Percentiles rank a stretch among this genome's conserved stretches.
phyloP scores from a whole-genome alignment of 2,113 vertebrate genomes.

The Campylomormyrus tamandua region DNA sequence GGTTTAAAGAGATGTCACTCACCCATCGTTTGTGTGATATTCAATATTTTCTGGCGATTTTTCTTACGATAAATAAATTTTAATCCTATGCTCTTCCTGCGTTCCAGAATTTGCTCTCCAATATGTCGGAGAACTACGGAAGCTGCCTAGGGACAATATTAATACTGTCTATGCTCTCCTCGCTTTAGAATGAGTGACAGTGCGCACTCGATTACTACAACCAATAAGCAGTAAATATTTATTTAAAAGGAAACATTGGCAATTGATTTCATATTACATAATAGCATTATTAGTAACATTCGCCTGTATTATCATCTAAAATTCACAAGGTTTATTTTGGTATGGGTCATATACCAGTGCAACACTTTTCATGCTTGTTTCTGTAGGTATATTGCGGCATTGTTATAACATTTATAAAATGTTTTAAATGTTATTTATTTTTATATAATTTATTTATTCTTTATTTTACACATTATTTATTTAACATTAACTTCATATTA shows the following conservation, averaged over 20 bases:
- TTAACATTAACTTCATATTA: not conserved
- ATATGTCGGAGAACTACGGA: conserved; percentile 60
- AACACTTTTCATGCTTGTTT: not conserved
- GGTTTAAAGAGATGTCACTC: conserved; percentile 25
- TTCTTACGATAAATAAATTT: conserved; percentile 30
- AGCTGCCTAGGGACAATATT: conserved; percentile 41
- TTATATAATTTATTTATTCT: not conserved
- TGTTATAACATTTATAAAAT: not conserved
- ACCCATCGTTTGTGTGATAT: conserved; percentile 54
- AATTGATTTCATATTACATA: not conserved
- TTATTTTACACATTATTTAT: not conserved
- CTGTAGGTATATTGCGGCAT: not conserved
- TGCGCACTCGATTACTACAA: not conserved
- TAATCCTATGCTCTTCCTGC: conserved; percentile 41
- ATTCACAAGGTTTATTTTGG: not conserved
- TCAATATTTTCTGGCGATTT: not conserved
- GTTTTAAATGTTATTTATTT: not conserved
- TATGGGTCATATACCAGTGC: not conserved
- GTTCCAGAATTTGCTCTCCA: conserved; percentile 57
- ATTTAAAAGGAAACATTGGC: not conserved
- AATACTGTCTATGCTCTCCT: conserved; percentile 10
- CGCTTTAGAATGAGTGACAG: not conserved
- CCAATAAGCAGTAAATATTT: not conserved
- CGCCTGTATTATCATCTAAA: not conserved
- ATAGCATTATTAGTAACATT: not conserved